A percentile compares a stretch with the other conserved stretches of the same genome.
These are phyloP conservation scores for Bombus vancouverensis DNA, from an alignment of 1,140 invertebrate genomes.

Conservation along the genomic window DNA sequence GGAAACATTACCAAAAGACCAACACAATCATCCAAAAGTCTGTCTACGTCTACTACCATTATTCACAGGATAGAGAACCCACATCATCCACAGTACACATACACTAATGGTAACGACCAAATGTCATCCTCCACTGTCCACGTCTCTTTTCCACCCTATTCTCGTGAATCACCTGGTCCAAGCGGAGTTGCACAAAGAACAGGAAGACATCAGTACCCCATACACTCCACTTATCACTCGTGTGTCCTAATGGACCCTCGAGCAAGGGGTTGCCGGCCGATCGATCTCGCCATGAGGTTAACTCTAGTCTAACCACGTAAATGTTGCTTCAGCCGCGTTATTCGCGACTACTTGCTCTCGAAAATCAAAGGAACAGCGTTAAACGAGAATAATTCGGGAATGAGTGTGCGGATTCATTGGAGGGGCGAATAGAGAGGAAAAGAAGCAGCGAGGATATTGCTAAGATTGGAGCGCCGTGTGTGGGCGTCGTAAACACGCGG, in stretches of 20 bases:
- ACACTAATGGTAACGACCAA: conserved; percentile 1
- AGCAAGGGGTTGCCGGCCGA: conserved; percentile 26
- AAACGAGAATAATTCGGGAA: neutral
- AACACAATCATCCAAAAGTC: neutral
- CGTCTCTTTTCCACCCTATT: conserved; percentile 31
- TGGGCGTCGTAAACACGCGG: conserved; percentile 51
- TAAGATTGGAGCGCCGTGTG: conserved; percentile 57
- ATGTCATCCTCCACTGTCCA: conserved; percentile 16
- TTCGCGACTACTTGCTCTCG: neutral
- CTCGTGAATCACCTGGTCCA: conserved; percentile 39
- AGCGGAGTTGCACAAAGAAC: conserved; percentile 23
- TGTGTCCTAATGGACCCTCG: conserved; percentile 21
- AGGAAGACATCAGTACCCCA: conserved; percentile 29
- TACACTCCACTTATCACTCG: conserved; percentile 25
- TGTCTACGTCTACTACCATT: neutral
- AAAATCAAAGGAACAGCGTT: neutral
- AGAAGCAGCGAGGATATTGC: conserved; percentile 31
- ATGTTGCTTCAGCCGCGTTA: neutral
- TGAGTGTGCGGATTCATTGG: conserved; percentile 21
- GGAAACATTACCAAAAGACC: neutral
- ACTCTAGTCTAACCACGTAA: neutral
- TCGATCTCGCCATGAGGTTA: neutral
- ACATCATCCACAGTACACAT: neutral
- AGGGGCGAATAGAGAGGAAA: neutral
- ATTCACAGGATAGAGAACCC: neutral